phyloP scores from a whole-genome alignment of 2,113 vertebrate genomes.

The Myxocyprinus asiaticus region DNA sequence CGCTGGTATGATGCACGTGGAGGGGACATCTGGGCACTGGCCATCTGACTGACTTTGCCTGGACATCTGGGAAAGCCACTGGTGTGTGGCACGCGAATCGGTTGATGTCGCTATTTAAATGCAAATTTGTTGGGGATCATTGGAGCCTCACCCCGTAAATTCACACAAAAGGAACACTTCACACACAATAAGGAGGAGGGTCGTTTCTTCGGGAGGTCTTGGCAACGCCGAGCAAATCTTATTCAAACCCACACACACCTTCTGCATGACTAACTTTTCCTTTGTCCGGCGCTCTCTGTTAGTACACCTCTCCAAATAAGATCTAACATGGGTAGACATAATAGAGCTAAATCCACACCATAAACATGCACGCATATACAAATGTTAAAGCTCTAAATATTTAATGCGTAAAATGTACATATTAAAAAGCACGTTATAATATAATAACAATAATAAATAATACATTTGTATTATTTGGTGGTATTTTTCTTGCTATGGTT shows the following conservation, averaged over 20 bases:
- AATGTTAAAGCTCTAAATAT: neutral
- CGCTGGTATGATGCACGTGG: conserved; percentile 72
- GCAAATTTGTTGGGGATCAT: conserved; percentile 88
- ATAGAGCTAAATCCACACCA: conserved; percentile 51
- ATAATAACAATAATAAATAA: neutral
- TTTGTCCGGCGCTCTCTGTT: conserved; percentile 61
- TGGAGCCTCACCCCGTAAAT: conserved; percentile 87
- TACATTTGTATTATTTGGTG: conserved; percentile 1
- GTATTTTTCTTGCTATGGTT: too few species aligned
- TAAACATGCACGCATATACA: neutral
- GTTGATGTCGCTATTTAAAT: conserved; percentile 98
- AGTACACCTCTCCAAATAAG: conserved; percentile 57
- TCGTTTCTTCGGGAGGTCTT: conserved; percentile 72
- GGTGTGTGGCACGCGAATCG: conserved; percentile 85
- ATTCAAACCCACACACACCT: conserved; percentile 73
- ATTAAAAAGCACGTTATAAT: conserved; percentile 13
- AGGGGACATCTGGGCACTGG: conserved; percentile 84
- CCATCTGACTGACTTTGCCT: conserved; percentile 85
- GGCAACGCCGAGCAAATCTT: conserved; percentile 77
- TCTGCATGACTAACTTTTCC: conserved; percentile 68
- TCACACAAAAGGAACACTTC: conserved; percentile 89
- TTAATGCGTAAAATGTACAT: neutral
- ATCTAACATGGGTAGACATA: conserved; percentile 54
- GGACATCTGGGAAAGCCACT: conserved; percentile 91
- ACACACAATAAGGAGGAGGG: conserved; percentile 77